These are phyloP conservation scores for Zygothrica quintamaculata DNA, from an alignment of 2,888 invertebrate species.

Conservation along the genomic window DNA sequence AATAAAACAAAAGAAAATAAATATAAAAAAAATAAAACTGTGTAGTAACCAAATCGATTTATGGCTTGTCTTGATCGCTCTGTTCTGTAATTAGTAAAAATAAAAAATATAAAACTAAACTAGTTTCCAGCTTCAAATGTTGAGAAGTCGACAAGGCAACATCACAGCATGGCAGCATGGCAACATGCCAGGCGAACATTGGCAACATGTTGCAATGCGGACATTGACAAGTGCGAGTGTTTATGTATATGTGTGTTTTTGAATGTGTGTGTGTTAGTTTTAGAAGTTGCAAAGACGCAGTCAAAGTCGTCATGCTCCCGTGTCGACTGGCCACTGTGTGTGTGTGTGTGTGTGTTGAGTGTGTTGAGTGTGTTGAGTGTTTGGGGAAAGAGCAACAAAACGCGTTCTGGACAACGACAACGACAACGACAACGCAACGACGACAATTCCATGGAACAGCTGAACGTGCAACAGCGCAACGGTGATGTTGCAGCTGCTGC, in stretches of 20 bases:
- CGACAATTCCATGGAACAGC: constrained; percentile 65
- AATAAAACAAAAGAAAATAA: no score
- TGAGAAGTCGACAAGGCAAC: constrained; percentile 52
- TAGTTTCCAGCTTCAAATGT: constrained; percentile 52
- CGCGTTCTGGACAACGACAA: constrained; percentile 54
- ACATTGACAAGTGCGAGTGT: constrained; percentile 54
- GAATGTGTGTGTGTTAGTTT: constrained; percentile 3
- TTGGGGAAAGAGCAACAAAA: constrained; percentile 52
- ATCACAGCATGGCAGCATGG: constrained; percentile 27
- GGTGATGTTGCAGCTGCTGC: constrained; percentile 37
- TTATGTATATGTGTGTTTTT: not conserved
- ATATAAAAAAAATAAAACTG: not conserved
- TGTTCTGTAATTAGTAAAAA: constrained; percentile 58
- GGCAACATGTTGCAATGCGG: constrained; percentile 71
- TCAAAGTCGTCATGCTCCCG: constrained; percentile 43
- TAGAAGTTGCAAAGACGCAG: constrained; percentile 25
- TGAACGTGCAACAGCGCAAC: constrained; percentile 50
- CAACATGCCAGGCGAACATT: constrained; percentile 11
- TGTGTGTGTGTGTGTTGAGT: constrained; percentile 39
- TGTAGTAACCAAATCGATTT: constrained; percentile 61
- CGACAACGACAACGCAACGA: no score
- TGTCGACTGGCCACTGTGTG: constrained; percentile 32
- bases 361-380: constrained; percentile 16
- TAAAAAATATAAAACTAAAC: no score
- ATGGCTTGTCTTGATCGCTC: constrained; percentile 44